Conservation (phyloP, 2,797 vertebrate species). For the Microcaecilia unicolor region DNA sequence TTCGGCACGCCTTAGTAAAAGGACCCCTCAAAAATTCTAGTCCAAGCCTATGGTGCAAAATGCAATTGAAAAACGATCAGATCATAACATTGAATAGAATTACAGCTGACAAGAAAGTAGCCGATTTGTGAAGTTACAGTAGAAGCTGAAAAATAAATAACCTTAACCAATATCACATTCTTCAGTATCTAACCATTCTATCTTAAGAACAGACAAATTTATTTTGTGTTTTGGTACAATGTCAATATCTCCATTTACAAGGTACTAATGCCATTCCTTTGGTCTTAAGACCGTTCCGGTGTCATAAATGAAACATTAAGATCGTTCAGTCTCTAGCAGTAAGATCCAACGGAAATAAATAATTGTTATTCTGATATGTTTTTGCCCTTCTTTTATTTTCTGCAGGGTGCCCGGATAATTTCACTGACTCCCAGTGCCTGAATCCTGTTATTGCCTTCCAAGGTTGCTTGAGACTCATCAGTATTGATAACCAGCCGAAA, state of each 20-base stretch:
- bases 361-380: conserved; percentile 42
- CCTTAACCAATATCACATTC: no score
- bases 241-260: not conserved
- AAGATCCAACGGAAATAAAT: conserved; percentile 38
- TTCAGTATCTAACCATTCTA: no score
- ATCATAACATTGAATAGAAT: no score
- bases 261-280: not conserved
- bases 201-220: no score
- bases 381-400: conserved; percentile 12
- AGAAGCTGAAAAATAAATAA: no score
- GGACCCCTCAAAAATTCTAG: no score
- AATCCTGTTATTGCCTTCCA: conserved; percentile 76
- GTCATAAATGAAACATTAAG: conserved; percentile 19
- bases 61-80: no score
- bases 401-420: conserved; percentile 75
- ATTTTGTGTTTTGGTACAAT: no score
- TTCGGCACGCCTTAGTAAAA: no score
- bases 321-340: conserved; percentile 37
- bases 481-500: conserved; percentile 84
- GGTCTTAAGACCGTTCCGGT: conserved; percentile 18
- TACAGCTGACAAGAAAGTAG: no score
- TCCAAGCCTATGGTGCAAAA: no score
- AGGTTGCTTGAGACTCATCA: conserved; percentile 89
- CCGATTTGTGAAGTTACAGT: no score
- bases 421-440: conserved; percentile 64